Evolutionary conservation across 2,113 vertebrate species (phyloP).

Genomic region (Sminthopsis crassicaudata): DNA sequence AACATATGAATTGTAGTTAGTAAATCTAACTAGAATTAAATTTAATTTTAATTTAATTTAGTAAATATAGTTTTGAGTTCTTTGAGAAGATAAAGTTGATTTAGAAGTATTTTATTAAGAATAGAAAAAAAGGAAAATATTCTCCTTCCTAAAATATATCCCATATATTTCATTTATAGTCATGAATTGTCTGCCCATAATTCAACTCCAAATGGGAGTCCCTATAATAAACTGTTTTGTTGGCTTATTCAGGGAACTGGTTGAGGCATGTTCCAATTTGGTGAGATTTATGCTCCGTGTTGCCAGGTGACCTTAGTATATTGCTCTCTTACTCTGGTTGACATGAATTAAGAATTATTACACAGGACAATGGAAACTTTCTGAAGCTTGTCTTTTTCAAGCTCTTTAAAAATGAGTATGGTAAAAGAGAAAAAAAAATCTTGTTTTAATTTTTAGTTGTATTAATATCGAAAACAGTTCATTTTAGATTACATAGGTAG

Average conservation of each 20-base stretch:
- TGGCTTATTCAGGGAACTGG: slow-evolving; percentile 31
- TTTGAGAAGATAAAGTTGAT: not conserved
- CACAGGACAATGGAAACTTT: slow-evolving; percentile 29
- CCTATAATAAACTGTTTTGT: slow-evolving; percentile 43
- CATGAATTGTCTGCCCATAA: slow-evolving; percentile 61
- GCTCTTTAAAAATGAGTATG: not conserved
- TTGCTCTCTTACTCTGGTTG: slow-evolving; percentile 36
- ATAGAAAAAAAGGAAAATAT: slow-evolving; percentile 22
- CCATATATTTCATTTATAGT: slow-evolving; percentile 55
- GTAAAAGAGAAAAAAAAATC: not conserved
- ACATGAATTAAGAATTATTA: slow-evolving; percentile 55
- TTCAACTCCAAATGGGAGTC: slow-evolving; percentile 40
- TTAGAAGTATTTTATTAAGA: slow-evolving; percentile 9
- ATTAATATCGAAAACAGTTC: not conserved
- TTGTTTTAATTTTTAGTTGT: not conserved
- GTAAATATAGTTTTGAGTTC: not conserved
- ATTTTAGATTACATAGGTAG: slow-evolving; percentile 36
- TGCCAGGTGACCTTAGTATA: not conserved
- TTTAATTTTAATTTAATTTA: not conserved
- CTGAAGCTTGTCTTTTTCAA: not conserved
- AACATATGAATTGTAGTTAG: not conserved
- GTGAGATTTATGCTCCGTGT: slow-evolving; percentile 41
- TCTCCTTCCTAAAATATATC: slow-evolving; percentile 27
- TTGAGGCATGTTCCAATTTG: slow-evolving; percentile 48
- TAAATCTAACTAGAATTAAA: not conserved